A percentile compares a stretch with the other conserved stretches of the same genome.
phyloP scores from a whole-genome alignment of 2,797 vertebrate species.

The Sebastes itinus region DNA sequence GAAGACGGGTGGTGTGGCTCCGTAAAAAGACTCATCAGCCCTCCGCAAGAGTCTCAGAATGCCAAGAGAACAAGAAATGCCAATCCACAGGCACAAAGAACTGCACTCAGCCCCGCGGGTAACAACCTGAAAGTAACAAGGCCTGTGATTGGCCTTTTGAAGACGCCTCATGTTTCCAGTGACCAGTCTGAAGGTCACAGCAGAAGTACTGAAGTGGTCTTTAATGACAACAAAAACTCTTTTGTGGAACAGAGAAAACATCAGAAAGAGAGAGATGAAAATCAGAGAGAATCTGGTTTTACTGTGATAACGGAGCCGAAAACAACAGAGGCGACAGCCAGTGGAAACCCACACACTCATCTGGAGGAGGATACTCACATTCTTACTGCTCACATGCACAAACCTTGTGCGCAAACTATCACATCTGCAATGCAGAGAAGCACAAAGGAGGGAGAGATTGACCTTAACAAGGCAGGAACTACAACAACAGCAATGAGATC shows the following conservation, averaged over 20 bases:
- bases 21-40: constrained; percentile 74
- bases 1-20: constrained; percentile 34
- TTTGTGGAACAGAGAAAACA: neutral
- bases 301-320: constrained; percentile 57
- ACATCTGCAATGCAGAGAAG: neutral
- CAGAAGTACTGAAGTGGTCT: neutral
- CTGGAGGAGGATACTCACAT: neutral
- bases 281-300: constrained; percentile 22
- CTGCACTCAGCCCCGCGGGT: neutral
- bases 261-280: neutral
- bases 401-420: neutral
- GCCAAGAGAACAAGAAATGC: constrained; percentile 71
- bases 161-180: neutral
- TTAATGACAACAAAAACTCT: neutral
- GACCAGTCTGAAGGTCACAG: neutral
- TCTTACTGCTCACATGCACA: neutral
- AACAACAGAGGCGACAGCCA: neutral
- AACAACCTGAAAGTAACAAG: neutral
- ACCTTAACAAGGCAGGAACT: neutral
- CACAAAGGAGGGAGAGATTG: neutral
- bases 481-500: neutral
- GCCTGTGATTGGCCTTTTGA: neutral
- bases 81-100: neutral
- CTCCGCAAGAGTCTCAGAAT: constrained; percentile 52
- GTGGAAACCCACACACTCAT: neutral